Percentiles rank a stretch among this genome's conserved stretches.
Conservation (phyloP, 2,113 vertebrate genomes). For the Microcebus lehilahytsara region DNA sequence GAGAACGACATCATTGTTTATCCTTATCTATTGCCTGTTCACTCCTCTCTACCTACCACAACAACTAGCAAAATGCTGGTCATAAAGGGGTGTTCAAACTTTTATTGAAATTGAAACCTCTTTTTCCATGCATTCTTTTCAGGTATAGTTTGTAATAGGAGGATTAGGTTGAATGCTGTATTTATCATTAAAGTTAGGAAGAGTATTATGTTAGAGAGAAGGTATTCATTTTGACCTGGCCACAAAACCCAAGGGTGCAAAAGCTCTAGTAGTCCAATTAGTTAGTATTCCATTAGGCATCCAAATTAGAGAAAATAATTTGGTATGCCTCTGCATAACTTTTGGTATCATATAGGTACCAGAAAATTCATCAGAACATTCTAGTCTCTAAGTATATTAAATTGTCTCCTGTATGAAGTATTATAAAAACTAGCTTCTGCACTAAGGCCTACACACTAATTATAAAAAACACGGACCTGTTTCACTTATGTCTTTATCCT, state of each 20-base stretch:
- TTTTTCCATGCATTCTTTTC: background rate
- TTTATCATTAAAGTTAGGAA: conserved; percentile 26
- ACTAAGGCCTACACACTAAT: background rate
- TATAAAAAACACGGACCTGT: conserved; percentile 27
- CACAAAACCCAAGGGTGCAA: background rate
- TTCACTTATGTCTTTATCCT: conserved; percentile 4
- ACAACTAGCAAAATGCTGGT: background rate
- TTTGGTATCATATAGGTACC: background rate
- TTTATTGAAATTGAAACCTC: background rate
- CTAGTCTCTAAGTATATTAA: background rate
- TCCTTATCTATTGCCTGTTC: background rate
- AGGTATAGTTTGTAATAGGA: background rate
- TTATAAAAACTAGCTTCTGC: background rate
- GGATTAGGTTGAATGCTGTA: background rate
- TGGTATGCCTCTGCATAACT: background rate
- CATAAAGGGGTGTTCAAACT: conserved; percentile 3
- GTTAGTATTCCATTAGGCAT: background rate
- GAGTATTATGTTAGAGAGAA: background rate
- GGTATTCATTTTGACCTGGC: background rate
- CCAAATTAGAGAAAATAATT: conserved; percentile 4
- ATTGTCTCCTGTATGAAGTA: conserved; percentile 6
- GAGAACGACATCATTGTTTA: background rate
- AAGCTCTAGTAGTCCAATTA: background rate
- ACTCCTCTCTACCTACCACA: background rate
- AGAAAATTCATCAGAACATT: conserved; percentile 6